Conservation (phyloP, 1,140 invertebrate species). For the Carcinoscorpius rotundicauda region DNA sequence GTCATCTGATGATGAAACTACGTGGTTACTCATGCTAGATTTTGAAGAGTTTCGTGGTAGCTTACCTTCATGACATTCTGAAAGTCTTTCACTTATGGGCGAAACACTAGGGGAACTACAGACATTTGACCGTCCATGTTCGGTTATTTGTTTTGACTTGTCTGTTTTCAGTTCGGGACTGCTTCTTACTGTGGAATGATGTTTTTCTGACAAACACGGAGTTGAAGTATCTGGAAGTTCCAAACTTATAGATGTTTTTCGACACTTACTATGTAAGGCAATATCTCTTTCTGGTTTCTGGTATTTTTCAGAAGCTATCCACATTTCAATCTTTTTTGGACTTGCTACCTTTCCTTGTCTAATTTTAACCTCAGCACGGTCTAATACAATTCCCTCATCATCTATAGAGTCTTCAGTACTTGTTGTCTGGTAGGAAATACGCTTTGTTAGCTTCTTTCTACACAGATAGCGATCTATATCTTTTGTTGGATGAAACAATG, state of each 20-base stretch:
- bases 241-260: too few species aligned
- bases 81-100: slow-evolving; percentile 9
- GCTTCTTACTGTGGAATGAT: too few species aligned
- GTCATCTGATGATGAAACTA: slow-evolving; percentile 13
- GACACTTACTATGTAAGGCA: too few species aligned
- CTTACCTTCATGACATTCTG: slow-evolving; percentile 4
- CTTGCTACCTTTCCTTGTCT: slow-evolving; percentile 47
- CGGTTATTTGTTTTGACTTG: slow-evolving; percentile 2
- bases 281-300: not conserved
- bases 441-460: too few species aligned
- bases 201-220: too few species aligned
- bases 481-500: not conserved
- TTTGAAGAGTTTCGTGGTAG: slow-evolving; percentile 11
- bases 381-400: slow-evolving; percentile 49
- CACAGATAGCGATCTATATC: not conserved
- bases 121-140: slow-evolving; percentile 11
- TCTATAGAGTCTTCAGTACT: slow-evolving; percentile 51
- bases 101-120: slow-evolving; percentile 6
- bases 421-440: slow-evolving; percentile 16
- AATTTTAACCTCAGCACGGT: slow-evolving; percentile 34
- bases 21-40: slow-evolving; percentile 9
- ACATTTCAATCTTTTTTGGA: slow-evolving; percentile 49
- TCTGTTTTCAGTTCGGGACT: too few species aligned
- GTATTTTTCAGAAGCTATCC: slow-evolving; percentile 36
- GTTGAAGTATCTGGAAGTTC: too few species aligned